Evolutionary conservation across 2,797 vertebrate genomes (phyloP), one percentile per base, ranked within the genome.

Genomic region (Zenarchopterus dispar): DNA sequence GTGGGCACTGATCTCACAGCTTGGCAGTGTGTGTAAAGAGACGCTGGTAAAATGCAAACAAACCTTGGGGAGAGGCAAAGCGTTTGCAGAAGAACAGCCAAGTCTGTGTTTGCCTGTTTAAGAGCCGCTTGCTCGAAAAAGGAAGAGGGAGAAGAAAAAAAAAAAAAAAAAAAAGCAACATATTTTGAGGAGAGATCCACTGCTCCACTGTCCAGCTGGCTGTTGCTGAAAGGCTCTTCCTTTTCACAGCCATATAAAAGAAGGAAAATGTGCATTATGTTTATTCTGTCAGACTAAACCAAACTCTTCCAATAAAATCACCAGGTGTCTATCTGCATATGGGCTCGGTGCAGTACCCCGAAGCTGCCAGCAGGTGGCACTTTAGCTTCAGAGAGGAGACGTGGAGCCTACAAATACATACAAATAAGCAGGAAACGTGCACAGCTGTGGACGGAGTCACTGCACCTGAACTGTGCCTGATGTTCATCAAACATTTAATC

Each of bases 341-440:
- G 4, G 22, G 3, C 7, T 55, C 48, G 1, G 39, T 77, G 90
- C 84, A 92, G 82, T 86, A 63, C 80, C 42, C 0, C 0, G 0
- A 15, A 43, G 21, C 10, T 4, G 65, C 91, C 93, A 93, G 90
- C 15, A 94, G 93, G 89, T 93, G 93, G 93, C 93, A 93, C 89
- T 93, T 92, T 93, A 79, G 93, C 83, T 92, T 89, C 91, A 90
- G 89, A 47, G 1, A 72, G 82, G 67, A 77, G 39, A 42, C n/a
- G 8, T 45, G 59, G 50, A 70, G 70, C 67, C 67, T 63, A 80
- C 73, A 80, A 77, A 86, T 50, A 2, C 71, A 70, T 58, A 75
- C 75, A 76, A 76, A 82, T 71, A 75, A 63, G 28, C 72, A 62
- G 47, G 39, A 58, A 70, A 57, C 68, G 72, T 45, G 43, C 24